phyloP scores from a whole-genome alignment of 2,113 vertebrate genomes.

The Elachura formosa region DNA sequence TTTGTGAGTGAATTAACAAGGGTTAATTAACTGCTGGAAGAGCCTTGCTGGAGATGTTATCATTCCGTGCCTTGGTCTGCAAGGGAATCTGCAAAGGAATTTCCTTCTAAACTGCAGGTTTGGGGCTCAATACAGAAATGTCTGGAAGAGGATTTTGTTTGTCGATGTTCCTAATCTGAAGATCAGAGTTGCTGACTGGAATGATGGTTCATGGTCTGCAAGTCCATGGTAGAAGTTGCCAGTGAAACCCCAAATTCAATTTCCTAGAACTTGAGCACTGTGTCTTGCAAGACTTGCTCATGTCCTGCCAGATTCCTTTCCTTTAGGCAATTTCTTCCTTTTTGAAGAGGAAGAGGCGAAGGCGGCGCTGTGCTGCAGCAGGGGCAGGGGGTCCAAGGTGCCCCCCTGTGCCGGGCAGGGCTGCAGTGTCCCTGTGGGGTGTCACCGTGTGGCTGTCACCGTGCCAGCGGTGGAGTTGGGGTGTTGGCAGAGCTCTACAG shows the following conservation, averaged over 20 bases:
- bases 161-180: neutral
- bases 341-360: neutral
- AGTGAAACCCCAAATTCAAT: neutral
- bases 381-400: neutral
- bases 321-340: neutral
- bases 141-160: neutral
- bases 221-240: neutral
- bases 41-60: neutral
- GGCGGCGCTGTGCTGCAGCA: rapidly evolving
- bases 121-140: neutral
- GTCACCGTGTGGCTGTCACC: neutral
- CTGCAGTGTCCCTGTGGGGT: neutral
- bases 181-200: neutral
- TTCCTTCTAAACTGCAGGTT: neutral
- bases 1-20: neutral
- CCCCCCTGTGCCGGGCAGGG: rapidly evolving
- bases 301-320: rapidly evolving
- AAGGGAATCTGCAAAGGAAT: neutral
- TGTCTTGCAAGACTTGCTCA: neutral
- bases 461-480: neutral
- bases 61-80: rapidly evolving
- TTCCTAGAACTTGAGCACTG: neutral
- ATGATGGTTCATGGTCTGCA: neutral
- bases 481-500: rapidly evolving
- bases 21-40: neutral